Percentiles rank a stretch among this genome's conserved stretches.
These are phyloP conservation scores for Sternarchorhynchus goeldii DNA, from an alignment of 2,797 vertebrate species.

Conservation along the genomic window DNA sequence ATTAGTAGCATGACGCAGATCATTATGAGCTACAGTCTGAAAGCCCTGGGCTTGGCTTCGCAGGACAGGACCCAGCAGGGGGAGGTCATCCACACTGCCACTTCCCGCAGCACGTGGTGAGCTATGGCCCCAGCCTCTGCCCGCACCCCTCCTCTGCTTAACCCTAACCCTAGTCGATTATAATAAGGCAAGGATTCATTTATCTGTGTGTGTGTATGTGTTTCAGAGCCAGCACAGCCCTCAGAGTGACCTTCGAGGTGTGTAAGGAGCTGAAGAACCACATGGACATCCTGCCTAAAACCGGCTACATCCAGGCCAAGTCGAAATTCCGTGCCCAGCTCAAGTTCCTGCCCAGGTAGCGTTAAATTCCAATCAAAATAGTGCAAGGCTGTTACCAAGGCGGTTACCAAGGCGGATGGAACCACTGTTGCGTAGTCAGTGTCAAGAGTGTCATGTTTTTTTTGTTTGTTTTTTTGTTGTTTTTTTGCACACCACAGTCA, in stretches of 20 bases:
- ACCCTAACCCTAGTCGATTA: neutral
- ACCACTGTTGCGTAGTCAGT: no score
- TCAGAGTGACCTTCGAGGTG: slow-evolving; percentile 85
- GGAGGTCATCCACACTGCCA: no score
- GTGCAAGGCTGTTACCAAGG: no score
- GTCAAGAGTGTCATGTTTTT: no score
- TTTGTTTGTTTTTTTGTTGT: no score
- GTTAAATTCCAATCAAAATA: neutral
- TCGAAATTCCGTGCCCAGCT: slow-evolving; percentile 82
- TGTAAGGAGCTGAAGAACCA: slow-evolving; percentile 84
- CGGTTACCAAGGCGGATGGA: no score
- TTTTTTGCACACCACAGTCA: no score
- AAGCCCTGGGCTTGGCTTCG: neutral
- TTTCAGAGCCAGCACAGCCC: slow-evolving; percentile 78
- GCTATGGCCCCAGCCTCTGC: neutral
- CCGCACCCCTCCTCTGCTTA: neutral
- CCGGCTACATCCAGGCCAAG: slow-evolving; percentile 80
- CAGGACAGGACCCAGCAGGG: neutral
- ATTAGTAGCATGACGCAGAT: neutral
- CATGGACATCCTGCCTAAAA: slow-evolving; percentile 87
- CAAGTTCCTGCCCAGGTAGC: slow-evolving; percentile 90
- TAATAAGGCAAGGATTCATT: neutral
- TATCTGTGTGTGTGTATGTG: slow-evolving; percentile 18
- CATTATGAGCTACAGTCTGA: neutral
- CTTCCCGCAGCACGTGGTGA: no score